Percentiles rank a stretch among this genome's conserved stretches.
phyloP scores from a whole-genome alignment of 2,113 vertebrate species.

The Mirza zaza region DNA sequence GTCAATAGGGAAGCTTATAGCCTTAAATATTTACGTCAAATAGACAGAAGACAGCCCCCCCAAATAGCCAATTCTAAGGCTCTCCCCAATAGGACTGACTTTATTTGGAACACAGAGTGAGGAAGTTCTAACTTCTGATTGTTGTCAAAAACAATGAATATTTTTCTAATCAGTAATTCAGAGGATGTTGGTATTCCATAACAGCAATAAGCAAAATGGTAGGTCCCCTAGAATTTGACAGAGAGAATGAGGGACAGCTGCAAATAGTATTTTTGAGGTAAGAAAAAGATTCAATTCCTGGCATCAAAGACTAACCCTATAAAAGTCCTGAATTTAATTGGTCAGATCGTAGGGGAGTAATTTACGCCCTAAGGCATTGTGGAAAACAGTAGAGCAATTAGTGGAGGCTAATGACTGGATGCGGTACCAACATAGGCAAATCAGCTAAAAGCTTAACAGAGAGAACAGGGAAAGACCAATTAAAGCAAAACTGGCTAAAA shows the following conservation, averaged over 20 bases:
- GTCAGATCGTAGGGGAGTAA: background rate
- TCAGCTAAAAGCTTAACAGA: background rate
- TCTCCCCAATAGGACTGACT: background rate
- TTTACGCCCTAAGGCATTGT: background rate
- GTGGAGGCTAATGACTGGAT: background rate
- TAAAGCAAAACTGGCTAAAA: background rate
- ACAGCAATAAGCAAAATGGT: background rate
- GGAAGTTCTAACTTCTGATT: background rate
- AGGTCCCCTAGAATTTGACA: background rate
- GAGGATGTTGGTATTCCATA: background rate
- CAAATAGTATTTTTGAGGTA: background rate
- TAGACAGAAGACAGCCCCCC: too few species aligned
- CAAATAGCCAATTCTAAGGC: background rate
- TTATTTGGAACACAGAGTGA: background rate
- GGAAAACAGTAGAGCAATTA: background rate
- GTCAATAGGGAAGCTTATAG: too few species aligned
- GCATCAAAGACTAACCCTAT: background rate
- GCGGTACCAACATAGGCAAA: background rate
- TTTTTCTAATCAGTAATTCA: background rate
- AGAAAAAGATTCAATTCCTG: background rate
- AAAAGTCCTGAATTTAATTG: background rate
- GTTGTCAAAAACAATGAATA: background rate
- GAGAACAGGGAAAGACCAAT: background rate
- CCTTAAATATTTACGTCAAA: too few species aligned
- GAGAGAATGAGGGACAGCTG: background rate